These are phyloP conservation scores for Hirundo rustica DNA, from an alignment of 2,797 vertebrate species.

Conservation along the genomic window DNA sequence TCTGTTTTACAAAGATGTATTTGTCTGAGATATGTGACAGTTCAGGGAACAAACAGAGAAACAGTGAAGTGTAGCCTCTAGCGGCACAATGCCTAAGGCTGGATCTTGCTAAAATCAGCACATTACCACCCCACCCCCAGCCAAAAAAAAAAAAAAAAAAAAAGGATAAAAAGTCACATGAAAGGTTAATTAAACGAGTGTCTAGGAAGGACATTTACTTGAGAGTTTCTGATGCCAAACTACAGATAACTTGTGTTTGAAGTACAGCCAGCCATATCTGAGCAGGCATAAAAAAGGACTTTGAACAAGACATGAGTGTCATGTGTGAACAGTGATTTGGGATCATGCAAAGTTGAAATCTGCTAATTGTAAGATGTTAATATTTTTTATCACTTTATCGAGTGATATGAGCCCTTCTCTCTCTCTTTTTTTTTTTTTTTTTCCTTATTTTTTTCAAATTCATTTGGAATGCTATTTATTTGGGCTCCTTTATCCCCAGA, in stretches of 20 bases:
- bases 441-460: neutral
- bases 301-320: neutral
- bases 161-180: neutral
- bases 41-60: neutral
- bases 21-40: neutral
- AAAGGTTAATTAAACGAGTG: neutral
- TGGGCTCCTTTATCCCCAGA: neutral
- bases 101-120: neutral
- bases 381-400: neutral
- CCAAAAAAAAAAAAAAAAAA: neutral
- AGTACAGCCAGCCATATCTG: neutral
- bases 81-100: neutral
- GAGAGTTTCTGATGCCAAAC: neutral
- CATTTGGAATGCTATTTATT: neutral
- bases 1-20: neutral
- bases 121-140: neutral
- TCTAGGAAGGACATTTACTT: neutral
- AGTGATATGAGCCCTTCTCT: neutral
- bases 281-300: neutral
- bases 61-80: neutral
- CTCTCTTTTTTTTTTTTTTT: neutral
- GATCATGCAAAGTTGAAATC: neutral
- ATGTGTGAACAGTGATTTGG: neutral
- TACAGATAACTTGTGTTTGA: neutral
- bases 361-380: neutral